Base-by-base conservation (phyloP, 2,113 vertebrate species). In the Chamaetylas fuelleborni region DNA sequence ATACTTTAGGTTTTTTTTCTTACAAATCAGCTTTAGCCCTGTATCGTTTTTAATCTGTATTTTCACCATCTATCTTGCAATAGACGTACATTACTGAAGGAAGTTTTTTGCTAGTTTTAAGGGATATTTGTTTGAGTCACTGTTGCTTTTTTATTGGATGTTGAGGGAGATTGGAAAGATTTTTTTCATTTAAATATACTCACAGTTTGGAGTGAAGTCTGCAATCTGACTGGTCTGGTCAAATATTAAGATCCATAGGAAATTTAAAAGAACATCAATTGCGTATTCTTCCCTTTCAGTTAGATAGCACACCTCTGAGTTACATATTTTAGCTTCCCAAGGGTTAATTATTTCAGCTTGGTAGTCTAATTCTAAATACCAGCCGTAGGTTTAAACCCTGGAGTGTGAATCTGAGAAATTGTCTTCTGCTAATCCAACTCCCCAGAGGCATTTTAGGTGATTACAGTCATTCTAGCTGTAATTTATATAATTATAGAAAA, bases 351-450 rank as follows among this genome's bases (percentile, higher is more conserved):
- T 97, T 88, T 97, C 66, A 96, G 86, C 89, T 93, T 96, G 88
- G 93, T 93, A 88, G 85, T 91, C 96, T 97, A 93, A 95, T 96
- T 96, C 90, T 91, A 83, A 95, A 94, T 93, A 95, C 92, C 96
- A 97, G 86, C 71, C 82, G 69, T 81, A 94, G 96, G 88, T 98
- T 98, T 97, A 96, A 96, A 97, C 97, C 97, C 97, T 94, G 80
- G 97, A 97, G 98, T 98, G 97, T 95, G 95, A 96, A 97, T 98
- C 97, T 98, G 97, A 98, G 98, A 98, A 98, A 98, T 98, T 98
- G 97, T 98, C 98, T 98, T 97, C 97, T 97, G 95, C 97, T 98
- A 98, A 98, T 97, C 97, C 96, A 97, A 87, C 89, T 98, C 98
- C 97, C 97, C 91, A 97, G 97, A 98, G 98, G 97, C 97, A 97